Evolutionary conservation across 1,140 invertebrate species (phyloP).

Genomic region (Atta texana): DNA sequence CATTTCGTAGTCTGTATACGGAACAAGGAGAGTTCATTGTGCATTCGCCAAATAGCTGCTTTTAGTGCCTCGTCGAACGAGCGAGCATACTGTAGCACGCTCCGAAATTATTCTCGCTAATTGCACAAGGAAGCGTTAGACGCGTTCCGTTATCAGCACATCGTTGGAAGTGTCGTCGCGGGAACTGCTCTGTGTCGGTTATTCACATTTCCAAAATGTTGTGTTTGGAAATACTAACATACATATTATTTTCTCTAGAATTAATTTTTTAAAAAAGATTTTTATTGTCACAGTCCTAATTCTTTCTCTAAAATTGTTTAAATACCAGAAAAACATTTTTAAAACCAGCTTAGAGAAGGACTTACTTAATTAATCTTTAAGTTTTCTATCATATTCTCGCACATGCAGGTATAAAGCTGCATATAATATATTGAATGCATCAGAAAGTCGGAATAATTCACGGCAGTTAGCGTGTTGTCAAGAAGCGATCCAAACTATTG

Average conservation of each 20-base stretch:
- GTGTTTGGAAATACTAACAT: background rate
- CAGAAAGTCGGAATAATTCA: slow-evolving; percentile 30
- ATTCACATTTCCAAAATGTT: background rate
- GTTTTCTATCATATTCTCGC: background rate
- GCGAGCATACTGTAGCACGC: background rate
- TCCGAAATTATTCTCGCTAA: slow-evolving; percentile 51
- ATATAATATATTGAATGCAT: background rate
- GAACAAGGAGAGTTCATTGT: slow-evolving; percentile 23
- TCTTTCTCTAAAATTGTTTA: background rate
- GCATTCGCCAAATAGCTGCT: slow-evolving; percentile 41
- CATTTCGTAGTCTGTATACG: slow-evolving; percentile 49
- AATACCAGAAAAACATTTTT: background rate
- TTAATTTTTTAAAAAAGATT: too few relatives aligned
- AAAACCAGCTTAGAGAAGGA: background rate
- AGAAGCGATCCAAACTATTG: slow-evolving; percentile 39
- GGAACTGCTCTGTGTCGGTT: background rate
- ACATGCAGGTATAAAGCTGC: background rate
- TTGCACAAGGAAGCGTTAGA: slow-evolving; percentile 52
- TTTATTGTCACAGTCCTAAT: background rate
- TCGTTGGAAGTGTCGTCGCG: slow-evolving; percentile 9
- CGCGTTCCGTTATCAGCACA: slow-evolving; percentile 22
- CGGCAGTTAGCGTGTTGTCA: slow-evolving; percentile 35
- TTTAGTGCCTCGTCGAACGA: slow-evolving; percentile 55
- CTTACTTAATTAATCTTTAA: background rate
- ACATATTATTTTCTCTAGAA: background rate